Evolutionary conservation across 1,140 invertebrate genomes (phyloP).

Genomic region (Sminthurinus signatus): DNA sequence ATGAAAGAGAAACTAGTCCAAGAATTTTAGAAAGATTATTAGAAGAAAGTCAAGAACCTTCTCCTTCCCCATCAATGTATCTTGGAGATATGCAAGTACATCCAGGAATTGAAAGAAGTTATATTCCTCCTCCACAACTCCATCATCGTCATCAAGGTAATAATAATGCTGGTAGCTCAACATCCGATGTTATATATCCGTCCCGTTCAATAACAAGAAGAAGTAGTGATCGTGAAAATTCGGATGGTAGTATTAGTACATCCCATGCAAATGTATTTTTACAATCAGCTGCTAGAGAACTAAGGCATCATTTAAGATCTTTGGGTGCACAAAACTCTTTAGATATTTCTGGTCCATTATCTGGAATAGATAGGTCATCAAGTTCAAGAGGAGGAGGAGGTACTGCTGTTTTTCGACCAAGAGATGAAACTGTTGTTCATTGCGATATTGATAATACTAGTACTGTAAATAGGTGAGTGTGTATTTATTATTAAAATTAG

Average conservation of each 20-base stretch:
- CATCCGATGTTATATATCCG: too few relatives aligned
- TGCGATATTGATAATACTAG: slow-evolving; percentile 33
- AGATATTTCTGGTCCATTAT: slow-evolving; percentile 24
- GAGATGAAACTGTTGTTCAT: slow-evolving; percentile 32
- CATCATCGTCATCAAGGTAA: too few relatives aligned
- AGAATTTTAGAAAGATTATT: slow-evolving; percentile 38
- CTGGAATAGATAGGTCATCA: neutral
- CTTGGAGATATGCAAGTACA: neutral
- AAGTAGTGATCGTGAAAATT: slow-evolving; percentile 6
- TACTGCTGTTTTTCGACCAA: slow-evolving; percentile 26
- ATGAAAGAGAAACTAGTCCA: slow-evolving; percentile 36
- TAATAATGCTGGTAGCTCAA: too few relatives aligned
- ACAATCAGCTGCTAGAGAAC: slow-evolving; percentile 32
- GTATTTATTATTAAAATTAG: neutral
- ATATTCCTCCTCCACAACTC: too few relatives aligned
- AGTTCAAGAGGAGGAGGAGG: neutral
- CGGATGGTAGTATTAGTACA: neutral
- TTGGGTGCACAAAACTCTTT: slow-evolving; percentile 35
- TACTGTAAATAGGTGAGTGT: slow-evolving; percentile 36
- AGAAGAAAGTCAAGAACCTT: slow-evolving; percentile 37
- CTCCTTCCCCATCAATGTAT: slow-evolving; percentile 12
- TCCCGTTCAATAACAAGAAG: slow-evolving; percentile 6
- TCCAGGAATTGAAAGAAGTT: too few relatives aligned
- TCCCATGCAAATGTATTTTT: slow-evolving; percentile 29
- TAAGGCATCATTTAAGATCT: slow-evolving; percentile 28